phyloP scores from a whole-genome alignment of 2,113 vertebrate genomes.

The Bungarus multicinctus region DNA sequence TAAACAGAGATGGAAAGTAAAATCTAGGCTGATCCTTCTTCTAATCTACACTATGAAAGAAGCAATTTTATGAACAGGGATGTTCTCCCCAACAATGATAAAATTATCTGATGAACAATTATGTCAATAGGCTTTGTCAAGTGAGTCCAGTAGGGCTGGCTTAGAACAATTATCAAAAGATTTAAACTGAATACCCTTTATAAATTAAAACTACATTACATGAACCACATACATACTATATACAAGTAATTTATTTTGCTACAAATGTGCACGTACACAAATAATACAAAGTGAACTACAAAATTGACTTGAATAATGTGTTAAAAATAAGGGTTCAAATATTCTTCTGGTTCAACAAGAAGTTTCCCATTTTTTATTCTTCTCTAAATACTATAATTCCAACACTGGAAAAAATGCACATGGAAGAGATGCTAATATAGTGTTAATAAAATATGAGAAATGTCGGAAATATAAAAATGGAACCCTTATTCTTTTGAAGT shows the following conservation, averaged over 20 bases:
- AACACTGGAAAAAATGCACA: neutral
- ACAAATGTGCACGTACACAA: neutral
- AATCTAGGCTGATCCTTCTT: neutral
- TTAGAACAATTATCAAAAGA: neutral
- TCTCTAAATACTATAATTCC: neutral
- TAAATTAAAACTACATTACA: neutral
- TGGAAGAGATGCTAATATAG: neutral
- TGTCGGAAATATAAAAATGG: neutral
- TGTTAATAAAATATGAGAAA: neutral
- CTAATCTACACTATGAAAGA: neutral
- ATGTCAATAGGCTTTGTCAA: neutral
- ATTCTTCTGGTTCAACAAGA: neutral
- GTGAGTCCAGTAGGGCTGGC: neutral
- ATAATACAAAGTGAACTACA: neutral
- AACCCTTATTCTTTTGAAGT: neutral
- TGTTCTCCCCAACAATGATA: neutral
- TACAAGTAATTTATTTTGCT: neutral
- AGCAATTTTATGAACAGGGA: neutral
- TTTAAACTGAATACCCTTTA: neutral
- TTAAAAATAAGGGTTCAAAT: neutral
- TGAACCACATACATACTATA: neutral
- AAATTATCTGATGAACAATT: neutral
- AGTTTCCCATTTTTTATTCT: neutral
- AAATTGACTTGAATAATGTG: neutral
- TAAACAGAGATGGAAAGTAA: neutral